Percentiles rank a stretch among this genome's conserved stretches.
These are phyloP conservation scores for Pocota personata DNA, from an alignment of 2,888 invertebrate genomes.

Conservation along the genomic window DNA sequence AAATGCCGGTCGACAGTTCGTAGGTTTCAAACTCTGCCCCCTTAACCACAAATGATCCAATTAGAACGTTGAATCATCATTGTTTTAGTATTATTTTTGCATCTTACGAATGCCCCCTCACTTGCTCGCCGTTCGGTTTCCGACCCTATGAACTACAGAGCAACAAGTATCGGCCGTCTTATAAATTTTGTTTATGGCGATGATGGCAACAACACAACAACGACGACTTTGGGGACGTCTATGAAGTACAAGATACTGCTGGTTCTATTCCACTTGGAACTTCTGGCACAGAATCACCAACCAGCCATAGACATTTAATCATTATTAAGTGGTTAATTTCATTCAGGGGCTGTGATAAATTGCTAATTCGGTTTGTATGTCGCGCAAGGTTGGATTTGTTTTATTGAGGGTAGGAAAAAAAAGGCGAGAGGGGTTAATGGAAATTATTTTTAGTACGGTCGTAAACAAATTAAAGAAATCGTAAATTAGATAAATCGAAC, in stretches of 20 bases:
- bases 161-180: constrained; percentile 19
- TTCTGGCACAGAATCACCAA: constrained; percentile 14
- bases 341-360: constrained; percentile 59
- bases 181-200: constrained; percentile 14
- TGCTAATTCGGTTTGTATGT: constrained; percentile 52
- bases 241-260: constrained; percentile 2
- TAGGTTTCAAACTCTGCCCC: constrained; percentile 15
- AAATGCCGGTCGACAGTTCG: neutral
- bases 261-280: neutral
- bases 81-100: neutral
- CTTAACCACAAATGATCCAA: constrained; percentile 19
- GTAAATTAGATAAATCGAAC: neutral
- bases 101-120: neutral
- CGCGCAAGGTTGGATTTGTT: constrained; percentile 36
- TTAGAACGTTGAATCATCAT: constrained; percentile 39
- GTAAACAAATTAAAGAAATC: neutral
- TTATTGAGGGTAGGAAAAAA: neutral
- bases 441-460: neutral
- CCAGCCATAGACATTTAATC: constrained; percentile 41
- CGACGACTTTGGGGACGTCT: neutral
- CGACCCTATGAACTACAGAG: constrained; percentile 3
- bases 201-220: neutral
- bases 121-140: neutral
- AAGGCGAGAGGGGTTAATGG: neutral
- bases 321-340: constrained; percentile 69